Evolutionary conservation across 2,113 vertebrate species (phyloP).

Genomic region (Anhinga rufa): DNA sequence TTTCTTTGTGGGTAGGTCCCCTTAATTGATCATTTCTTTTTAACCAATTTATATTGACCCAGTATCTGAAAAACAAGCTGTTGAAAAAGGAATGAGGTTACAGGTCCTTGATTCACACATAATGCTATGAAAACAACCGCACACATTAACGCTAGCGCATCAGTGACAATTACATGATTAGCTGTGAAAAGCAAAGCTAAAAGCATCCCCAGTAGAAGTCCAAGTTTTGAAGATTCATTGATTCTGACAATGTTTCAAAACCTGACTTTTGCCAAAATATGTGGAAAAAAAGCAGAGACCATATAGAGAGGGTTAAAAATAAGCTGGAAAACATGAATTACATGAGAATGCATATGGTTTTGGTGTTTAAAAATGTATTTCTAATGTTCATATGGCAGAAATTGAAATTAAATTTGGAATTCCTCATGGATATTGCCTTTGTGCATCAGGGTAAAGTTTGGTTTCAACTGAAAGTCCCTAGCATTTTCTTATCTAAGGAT

Average conservation of each 20-base stretch:
- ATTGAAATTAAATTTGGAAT: not conserved
- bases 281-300: not conserved
- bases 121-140: not conserved
- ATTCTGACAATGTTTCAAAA: not conserved
- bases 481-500: not conserved
- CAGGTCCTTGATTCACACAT: not conserved
- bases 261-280: not conserved
- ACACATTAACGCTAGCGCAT: not conserved
- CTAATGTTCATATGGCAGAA: not conserved
- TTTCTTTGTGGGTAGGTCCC: not conserved
- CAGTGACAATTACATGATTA: not conserved
- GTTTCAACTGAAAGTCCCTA: not conserved
- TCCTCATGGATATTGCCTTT: not conserved
- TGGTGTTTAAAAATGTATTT: not conserved
- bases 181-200: not conserved
- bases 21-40: not conserved
- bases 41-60: not conserved
- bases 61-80: not conserved
- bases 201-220: not conserved
- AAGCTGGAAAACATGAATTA: not conserved
- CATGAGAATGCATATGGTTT: fast-evolving
- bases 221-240: not conserved
- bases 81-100: not conserved
- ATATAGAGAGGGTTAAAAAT: not conserved
- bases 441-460: not conserved